Base-by-base conservation (phyloP, 2,888 invertebrate genomes). In the Zelleria hepariella region DNA sequence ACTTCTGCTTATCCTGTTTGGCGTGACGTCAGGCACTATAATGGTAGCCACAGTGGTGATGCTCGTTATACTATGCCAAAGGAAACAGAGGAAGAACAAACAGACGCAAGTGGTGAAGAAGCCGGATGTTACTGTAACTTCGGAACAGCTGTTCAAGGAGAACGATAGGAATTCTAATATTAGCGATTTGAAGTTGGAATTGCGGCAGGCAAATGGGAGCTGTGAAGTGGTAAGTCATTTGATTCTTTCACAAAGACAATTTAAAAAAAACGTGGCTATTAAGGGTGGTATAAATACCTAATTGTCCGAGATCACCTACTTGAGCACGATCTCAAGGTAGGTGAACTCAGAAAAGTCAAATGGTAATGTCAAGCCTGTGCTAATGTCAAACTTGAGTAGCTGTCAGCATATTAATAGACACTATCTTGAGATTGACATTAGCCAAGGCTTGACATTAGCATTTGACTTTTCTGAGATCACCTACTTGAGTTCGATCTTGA, bases 91-190 rank as follows among this genome's bases (percentile, higher is more conserved):
- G 65, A 92, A 92, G 68, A 91, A 90, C 63, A 86, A 86, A 61
- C 82, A 83, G 60, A 73, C 75, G 1, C 83, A 80, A 63, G 82
- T 82, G 25, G 77, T 80, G 77, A 91, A 90, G 68, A 92, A 94
- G 67, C 92, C 92, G 2, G 91, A 91, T 47, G 90, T 90, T 0
- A 89, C 88, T 2, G 87, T 87, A 1, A 85, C 83, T 1, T 80
- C 86, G 1, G 86, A 86, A 63, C 87, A 87, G 59, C 65, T 88
- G 49, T 93, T 91, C 66, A 93, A 94, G 67, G 94, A 94, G 75
- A 96, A 96, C 61, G 97, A 97, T 77, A 91, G 96, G 66, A 96
- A 96, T 71, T 97, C 97, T 58, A 96, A 96, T 77, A 96, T 97
- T 71, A 97, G 97, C 66, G 97, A 97, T 83, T 89, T 97, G 75